Conservation (phyloP, 2,797 vertebrate species). For the Gallirallus australis region DNA sequence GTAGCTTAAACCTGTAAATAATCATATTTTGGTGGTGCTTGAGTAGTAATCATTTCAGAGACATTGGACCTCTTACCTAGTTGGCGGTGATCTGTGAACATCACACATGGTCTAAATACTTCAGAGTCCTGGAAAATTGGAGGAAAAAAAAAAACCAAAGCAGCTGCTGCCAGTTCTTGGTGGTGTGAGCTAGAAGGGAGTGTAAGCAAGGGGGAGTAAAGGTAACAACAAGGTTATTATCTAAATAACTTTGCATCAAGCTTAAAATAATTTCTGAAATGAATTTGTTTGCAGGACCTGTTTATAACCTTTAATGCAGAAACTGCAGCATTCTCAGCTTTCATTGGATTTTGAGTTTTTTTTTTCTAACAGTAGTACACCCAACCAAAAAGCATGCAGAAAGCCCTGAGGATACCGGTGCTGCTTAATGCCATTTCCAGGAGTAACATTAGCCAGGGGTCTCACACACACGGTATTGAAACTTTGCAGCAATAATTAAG, state of each 20-base stretch:
- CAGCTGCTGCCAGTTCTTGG: neutral
- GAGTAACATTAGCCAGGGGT: neutral
- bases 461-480: neutral
- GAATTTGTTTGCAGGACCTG: neutral
- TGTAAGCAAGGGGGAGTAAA: rapidly evolving
- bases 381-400: neutral
- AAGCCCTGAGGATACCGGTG: neutral
- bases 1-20: neutral
- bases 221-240: neutral
- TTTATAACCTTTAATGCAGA: neutral
- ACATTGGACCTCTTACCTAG: neutral
- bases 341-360: neutral
- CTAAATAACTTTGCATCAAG: neutral
- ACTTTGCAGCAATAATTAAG: neutral
- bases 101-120: neutral
- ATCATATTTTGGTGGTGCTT: neutral
- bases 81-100: neutral
- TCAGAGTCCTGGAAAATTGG: neutral
- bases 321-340: neutral
- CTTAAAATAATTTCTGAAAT: neutral
- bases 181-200: neutral
- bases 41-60: neutral
- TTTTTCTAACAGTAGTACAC: neutral
- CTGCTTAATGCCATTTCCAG: neutral
- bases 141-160: neutral